phyloP scores from a whole-genome alignment of 1,140 invertebrate species.

The Drosophila tropicalis region DNA sequence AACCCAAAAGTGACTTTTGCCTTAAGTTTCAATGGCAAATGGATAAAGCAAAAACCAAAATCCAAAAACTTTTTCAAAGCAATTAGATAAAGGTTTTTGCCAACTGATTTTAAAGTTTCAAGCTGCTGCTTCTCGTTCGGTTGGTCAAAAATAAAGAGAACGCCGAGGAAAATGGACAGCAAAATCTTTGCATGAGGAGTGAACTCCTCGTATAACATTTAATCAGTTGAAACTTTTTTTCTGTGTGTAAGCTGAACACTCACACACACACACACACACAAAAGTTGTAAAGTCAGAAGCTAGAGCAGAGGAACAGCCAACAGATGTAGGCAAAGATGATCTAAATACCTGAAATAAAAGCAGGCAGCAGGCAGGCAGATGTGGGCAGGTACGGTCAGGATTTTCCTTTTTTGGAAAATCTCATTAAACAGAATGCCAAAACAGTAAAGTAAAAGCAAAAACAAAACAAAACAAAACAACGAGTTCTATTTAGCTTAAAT shows the following conservation, averaged over 20 bases:
- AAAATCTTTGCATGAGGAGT: conserved; percentile 32
- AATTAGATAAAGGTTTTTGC: conserved; percentile 75
- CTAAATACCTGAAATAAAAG: conserved; percentile 19
- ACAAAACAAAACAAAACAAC: conserved; percentile 2
- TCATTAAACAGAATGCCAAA: conserved; percentile 55
- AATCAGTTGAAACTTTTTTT: conserved; percentile 68
- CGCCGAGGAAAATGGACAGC: conserved; percentile 3
- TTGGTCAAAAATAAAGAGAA: neutral
- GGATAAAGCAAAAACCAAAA: conserved; percentile 10
- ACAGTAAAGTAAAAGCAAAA: neutral
- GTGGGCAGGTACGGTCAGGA: neutral
- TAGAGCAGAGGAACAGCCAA: neutral
- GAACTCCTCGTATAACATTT: conserved; percentile 62
- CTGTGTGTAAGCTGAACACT: neutral
- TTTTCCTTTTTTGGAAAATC: conserved; percentile 38
- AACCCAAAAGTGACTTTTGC: conserved; percentile 70
- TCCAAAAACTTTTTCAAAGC: conserved; percentile 74
- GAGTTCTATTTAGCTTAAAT: conserved; percentile 74
- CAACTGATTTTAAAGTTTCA: conserved; percentile 64
- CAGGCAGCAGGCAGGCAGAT: neutral
- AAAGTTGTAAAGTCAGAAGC: conserved; percentile 52
- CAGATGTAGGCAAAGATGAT: conserved; percentile 43
- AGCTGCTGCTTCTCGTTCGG: conserved; percentile 29
- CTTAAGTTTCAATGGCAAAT: conserved; percentile 55
- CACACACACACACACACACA: neutral